These are phyloP conservation scores for Rhabdomys pumilio DNA, from an alignment of 2,797 vertebrate species.

Conservation along the genomic window DNA sequence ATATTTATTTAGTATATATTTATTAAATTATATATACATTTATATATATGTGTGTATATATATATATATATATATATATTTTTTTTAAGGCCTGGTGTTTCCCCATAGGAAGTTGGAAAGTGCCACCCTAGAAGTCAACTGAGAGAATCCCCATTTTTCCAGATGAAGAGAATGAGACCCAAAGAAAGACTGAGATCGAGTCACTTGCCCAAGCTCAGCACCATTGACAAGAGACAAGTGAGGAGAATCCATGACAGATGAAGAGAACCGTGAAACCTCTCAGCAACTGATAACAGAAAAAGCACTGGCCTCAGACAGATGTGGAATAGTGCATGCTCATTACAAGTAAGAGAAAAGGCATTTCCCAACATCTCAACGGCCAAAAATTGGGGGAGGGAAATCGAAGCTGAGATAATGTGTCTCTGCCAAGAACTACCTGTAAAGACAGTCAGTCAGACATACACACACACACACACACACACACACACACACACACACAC, in stretches of 20 bases:
- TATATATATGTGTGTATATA: not conserved
- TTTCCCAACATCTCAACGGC: not conserved
- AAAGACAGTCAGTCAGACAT: not conserved
- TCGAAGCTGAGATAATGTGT: not conserved
- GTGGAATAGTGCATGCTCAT: not conserved
- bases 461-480: not conserved
- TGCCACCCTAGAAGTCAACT: not conserved
- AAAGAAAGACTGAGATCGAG: constrained; percentile 21
- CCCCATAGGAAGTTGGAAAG: not conserved
- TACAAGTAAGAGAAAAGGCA: not conserved
- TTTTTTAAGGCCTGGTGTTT: not conserved
- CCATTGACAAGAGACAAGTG: not conserved
- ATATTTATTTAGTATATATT: not conserved
- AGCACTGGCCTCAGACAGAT: not conserved
- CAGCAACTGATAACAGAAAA: constrained; percentile 33
- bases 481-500: not conserved
- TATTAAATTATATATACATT: not conserved
- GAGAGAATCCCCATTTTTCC: constrained; percentile 18
- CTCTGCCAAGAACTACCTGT: not conserved
- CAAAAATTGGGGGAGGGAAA: not conserved
- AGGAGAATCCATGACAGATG: constrained; percentile 34
- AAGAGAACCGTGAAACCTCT: constrained; percentile 28
- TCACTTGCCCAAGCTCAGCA: constrained; percentile 52
- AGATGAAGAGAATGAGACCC: constrained; percentile 59
- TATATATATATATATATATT: not conserved